Base-by-base conservation (phyloP, 2,113 vertebrate species). In the Dicentrarchus labrax region DNA sequence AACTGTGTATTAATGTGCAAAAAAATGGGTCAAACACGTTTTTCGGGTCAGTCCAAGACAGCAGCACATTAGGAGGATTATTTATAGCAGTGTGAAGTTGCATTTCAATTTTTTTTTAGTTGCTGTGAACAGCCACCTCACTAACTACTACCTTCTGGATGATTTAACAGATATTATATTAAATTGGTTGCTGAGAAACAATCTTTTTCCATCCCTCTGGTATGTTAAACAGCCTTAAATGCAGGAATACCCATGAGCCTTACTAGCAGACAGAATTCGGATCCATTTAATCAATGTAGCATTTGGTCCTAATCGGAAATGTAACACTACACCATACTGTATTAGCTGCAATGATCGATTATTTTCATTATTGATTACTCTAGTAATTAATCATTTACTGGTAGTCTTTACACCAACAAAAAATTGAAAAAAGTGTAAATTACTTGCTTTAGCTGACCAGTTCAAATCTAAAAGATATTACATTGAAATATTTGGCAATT, bases 51-150 rank as follows among this genome's bases (percentile, higher is more conserved):
- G 45, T 68, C 38, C 9, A 19, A 24, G 30, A 47, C 70, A 62
- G 56, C 47, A 54, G 38, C 47, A 56, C 64, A 85, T 54, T 2
- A 56, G 22, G 64, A 62, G 65, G 39, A 36, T 8, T 57, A 65
- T 50, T 75, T 72, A 72, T 17, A 57, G 19, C 21, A 5, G 10
- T 57, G 60, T 50, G 43, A 19, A 62, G 39, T 12, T 38, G 1
- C 67, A 48, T 21, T 66, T 73, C 1, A 17, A 43, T 45, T 39
- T 50, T 41, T 72, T 19, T 61, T 59, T 22, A 51, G 8, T 54
- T 43, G 24, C 45, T 45, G 13, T 69, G 36, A 70, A 64, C 57
- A 75, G 17, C 38, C 48, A 47, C 41, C 6, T 12, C 22, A 64
- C 1, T 5, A 5, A 12, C 8, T 39, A 13, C 51, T 45, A 21